Conservation (phyloP, 2,888 invertebrate genomes). For the Scelioninae gen. 2 region DNA sequence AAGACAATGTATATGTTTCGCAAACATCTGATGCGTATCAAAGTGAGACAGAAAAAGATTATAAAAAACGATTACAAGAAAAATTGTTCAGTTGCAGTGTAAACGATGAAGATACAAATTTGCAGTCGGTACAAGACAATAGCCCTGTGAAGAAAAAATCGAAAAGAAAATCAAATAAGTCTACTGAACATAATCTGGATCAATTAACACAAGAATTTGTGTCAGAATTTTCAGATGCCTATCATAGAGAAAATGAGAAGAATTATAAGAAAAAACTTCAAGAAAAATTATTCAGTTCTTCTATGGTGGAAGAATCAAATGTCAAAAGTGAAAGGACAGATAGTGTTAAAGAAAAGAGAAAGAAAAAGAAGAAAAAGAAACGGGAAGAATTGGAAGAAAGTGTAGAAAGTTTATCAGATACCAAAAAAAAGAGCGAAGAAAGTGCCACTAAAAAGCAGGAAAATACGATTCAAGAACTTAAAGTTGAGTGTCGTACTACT, state of each 20-base stretch:
- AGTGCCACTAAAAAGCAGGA: not conserved
- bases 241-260: too few relatives aligned
- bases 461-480: not conserved
- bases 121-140: too few relatives aligned
- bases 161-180: not conserved
- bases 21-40: not conserved
- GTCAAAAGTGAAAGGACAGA: too few relatives aligned
- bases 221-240: too few relatives aligned
- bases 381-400: not conserved
- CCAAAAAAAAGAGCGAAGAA: not conserved
- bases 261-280: too few relatives aligned
- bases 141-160: too few relatives aligned
- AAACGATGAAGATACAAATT: too few relatives aligned
- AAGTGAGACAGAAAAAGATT: slow-evolving; percentile 4
- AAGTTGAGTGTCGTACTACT: not conserved
- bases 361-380: slow-evolving; percentile 9
- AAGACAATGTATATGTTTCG: not conserved
- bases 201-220: not conserved
- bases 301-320: too few relatives aligned
- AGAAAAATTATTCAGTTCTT: too few relatives aligned
- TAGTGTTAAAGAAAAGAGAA: not conserved
- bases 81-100: too few relatives aligned
- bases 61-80: too few relatives aligned
- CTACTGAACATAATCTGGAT: too few relatives aligned
- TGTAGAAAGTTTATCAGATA: not conserved